Evolutionary conservation across 2,888 invertebrate species (phyloP), one percentile per base, ranked within the genome.

Genomic region (Tenthredo distinguenda): DNA sequence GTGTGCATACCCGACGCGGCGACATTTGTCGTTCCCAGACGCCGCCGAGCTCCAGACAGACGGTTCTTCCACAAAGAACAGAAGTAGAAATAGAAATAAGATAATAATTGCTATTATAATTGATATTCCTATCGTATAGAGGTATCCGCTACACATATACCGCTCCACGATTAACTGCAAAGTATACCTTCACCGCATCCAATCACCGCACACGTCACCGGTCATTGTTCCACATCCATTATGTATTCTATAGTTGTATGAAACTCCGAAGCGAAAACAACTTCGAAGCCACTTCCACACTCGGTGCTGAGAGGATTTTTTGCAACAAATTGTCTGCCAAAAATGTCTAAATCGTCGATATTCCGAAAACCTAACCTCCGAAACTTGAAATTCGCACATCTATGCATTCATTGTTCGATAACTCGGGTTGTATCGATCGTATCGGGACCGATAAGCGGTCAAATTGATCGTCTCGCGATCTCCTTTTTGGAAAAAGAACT

Each of bases 21-120:
- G 74, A 74, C 40, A 74, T 74, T 68, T 68, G 34, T 68, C 68
- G 31, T 62, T 62, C 12, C 26, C 62, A 62, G 62, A 68, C 68
- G 15, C 5, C 68, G 15, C 5, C 68, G 34, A 10, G 18, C 31
- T 26, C 26, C 34, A 77, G 50, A 21, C 40, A 47, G n/a, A 18
- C 62, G 87, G 88, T 68, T 34, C 0, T 34, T 34, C 15, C 34
- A 74, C 43, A 40, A 40, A 43, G 74, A 21, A 74, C 40, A 43
- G 74, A 74, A 58, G 55, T n/a, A 40, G 62, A 62, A 40, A 81
- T 88, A 89, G 89, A 89, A 90, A 91, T 91, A 90, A 90, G 90
- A 90, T 90, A 91, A 91, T 92, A 91, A 91, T 92, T 91, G 91
- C 90, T 90, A 90, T 90, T 90, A 92, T 90, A 90, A 91, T 92